phyloP scores from a whole-genome alignment of 23 tunicate species.

The Phallusia fumigata region DNA sequence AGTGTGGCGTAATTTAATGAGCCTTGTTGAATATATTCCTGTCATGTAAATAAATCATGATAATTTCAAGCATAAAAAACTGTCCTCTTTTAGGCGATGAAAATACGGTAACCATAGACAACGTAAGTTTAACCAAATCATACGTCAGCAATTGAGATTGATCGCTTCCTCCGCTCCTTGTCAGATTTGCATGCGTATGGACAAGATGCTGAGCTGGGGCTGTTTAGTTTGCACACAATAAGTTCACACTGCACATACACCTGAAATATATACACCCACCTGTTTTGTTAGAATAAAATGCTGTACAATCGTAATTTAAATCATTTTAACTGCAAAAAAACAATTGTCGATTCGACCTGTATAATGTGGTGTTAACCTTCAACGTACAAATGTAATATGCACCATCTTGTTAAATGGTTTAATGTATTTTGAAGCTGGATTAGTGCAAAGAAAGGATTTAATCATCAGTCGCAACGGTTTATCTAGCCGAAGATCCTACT shows the following conservation, averaged over 20 bases:
- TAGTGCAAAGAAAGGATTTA: too few species aligned
- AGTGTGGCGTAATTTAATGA: background rate
- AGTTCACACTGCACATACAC: slow-evolving; percentile 44
- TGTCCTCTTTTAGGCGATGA: too few species aligned
- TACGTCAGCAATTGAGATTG: background rate
- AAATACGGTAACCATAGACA: too few species aligned
- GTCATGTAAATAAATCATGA: too few species aligned
- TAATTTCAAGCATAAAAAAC: background rate
- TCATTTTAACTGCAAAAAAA: too few species aligned
- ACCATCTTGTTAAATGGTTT: too few species aligned
- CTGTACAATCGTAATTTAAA: background rate
- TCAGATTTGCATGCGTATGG: slow-evolving; percentile 29
- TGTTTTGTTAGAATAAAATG: background rate
- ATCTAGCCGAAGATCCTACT: too few species aligned
- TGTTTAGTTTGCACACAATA: slow-evolving; percentile 28
- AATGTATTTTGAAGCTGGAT: too few species aligned
- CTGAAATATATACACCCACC: background rate
- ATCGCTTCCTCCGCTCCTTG: background rate
- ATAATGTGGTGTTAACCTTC: too few species aligned
- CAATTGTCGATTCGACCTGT: too few species aligned
- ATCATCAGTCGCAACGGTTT: too few species aligned
- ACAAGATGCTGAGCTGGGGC: slow-evolving; percentile 39
- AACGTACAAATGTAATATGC: too few species aligned
- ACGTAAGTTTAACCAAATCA: background rate
- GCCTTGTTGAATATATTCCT: background rate